These are phyloP conservation scores for Acanthaster planci DNA, from an alignment of 35 echinoderm and acorn worm genomes.

Conservation along the genomic window DNA sequence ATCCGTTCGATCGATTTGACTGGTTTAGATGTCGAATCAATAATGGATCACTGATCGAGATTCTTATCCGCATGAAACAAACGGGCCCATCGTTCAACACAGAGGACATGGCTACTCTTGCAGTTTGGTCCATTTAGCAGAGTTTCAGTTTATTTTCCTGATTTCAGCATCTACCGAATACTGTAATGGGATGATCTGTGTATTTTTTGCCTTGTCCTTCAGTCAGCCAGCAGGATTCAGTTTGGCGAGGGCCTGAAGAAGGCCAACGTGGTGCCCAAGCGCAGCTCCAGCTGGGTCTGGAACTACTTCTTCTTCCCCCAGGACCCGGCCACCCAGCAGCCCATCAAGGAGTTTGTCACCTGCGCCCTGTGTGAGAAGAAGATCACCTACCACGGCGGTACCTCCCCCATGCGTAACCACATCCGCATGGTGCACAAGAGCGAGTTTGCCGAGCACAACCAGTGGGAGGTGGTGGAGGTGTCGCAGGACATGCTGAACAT, in stretches of 20 bases:
- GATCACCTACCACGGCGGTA: slow-evolving; percentile 12
- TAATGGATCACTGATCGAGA: too few relatives aligned
- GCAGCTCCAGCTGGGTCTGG: slow-evolving; percentile 22
- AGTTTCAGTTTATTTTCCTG: too few relatives aligned
- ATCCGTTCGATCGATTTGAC: too few relatives aligned
- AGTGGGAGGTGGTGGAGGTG: slow-evolving; percentile 24
- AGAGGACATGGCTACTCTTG: too few relatives aligned
- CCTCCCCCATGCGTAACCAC: not conserved
- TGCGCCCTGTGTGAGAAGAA: slow-evolving; percentile 10
- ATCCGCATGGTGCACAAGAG: not conserved
- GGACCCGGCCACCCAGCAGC: not conserved
- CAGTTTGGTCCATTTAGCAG: too few relatives aligned
- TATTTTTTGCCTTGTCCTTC: not conserved
- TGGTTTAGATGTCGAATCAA: too few relatives aligned
- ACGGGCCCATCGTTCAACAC: too few relatives aligned
- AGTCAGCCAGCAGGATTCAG: not conserved
- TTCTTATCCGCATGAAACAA: too few relatives aligned
- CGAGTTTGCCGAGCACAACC: slow-evolving; percentile 19
- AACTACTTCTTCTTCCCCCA: slow-evolving; percentile 21
- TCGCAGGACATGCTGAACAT: slow-evolving; percentile 12
- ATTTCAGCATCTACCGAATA: too few relatives aligned
- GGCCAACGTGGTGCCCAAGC: not conserved
- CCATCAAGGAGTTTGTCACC: slow-evolving; percentile 8
- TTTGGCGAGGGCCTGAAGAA: not conserved
- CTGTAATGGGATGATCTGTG: not conserved